phyloP scores from a whole-genome alignment of 1,140 invertebrate genomes.

The Ptiloglossa arizonensis region DNA sequence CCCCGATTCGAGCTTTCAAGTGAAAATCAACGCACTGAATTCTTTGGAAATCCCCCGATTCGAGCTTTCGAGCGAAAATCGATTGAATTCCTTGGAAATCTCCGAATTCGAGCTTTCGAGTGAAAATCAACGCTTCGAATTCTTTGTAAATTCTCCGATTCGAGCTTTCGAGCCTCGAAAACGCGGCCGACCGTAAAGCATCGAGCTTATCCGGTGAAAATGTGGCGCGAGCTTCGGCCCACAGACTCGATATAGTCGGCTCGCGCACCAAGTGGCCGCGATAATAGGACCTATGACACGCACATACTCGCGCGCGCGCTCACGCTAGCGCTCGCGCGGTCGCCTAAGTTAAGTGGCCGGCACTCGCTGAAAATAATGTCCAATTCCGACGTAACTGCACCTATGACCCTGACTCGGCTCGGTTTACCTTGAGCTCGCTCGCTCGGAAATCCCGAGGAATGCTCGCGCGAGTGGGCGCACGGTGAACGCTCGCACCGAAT shows the following conservation, averaged over 20 bases:
- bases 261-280: constrained; percentile 68
- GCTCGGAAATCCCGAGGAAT: constrained; percentile 46
- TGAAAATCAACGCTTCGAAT: too few relatives aligned
- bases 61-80: too few relatives aligned
- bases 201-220: constrained; percentile 10
- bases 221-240: constrained; percentile 48
- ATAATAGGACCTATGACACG: constrained; percentile 74
- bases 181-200: background rate
- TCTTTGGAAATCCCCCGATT: too few relatives aligned
- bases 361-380: constrained; percentile 73
- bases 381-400: constrained; percentile 69
- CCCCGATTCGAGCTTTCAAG: too few relatives aligned
- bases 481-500: background rate
- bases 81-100: too few relatives aligned
- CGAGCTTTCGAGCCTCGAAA: background rate
- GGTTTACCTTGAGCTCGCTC: constrained; percentile 63
- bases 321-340: constrained; percentile 28
- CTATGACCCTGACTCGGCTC: constrained; percentile 66
- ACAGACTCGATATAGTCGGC: constrained; percentile 67
- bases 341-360: constrained; percentile 61
- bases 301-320: constrained; percentile 49
- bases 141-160: too few relatives aligned
- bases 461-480: background rate
- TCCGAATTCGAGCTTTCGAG: too few relatives aligned
- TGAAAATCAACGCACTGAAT: too few relatives aligned